Base-by-base conservation (phyloP, 2,888 invertebrate species). In the Diaprepes abbreviatus region DNA sequence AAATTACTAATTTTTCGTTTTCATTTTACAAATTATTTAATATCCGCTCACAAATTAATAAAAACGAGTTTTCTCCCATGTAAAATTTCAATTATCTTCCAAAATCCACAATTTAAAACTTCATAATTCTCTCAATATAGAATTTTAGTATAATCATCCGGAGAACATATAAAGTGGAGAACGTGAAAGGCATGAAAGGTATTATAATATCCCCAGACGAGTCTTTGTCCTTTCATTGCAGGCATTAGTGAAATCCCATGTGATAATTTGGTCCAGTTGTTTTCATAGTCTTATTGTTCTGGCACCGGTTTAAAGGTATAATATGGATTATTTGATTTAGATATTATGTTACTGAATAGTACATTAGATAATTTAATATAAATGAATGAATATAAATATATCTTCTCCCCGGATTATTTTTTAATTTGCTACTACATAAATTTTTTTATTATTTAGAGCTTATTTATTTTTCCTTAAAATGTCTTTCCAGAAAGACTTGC, bases 171-270 rank as follows among this genome's bases (percentile, higher is more conserved):
- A 55, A 17, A 55, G 16, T 35, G 21, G 54, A 19, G 17, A 35
- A 10, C 35, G 31, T 55, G 33, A 33, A 52, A 52, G 33, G 36
- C 35, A 55, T 55, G 9, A 19, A 12, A 16, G 52, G 52, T 33
- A 35, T 35, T 35, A 55, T 28, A 21, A 55, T 55, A 36, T 21
- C 36, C 24, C 33, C 19, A 36, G 33, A 36, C 33, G 54, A 21
- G 33, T 16, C 36, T 55, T 55, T 55, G 54, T 55, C 36, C 33
- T 35, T 55, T 55, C 35, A 55, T 35, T 55, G 19, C 12, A 12
- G 36, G 17, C 19, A 35, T 35, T 55, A 55, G 36, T 35, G 35
- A n/a, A 55, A 55, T 33, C 35, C 54, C 35, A 35, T 36, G 35
- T 19, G 54, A 35, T 52, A 31, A 52, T 52, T 52, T 35, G 21